Evolutionary conservation across 2,888 invertebrate genomes (phyloP).

Genomic region (Asteroscopus sphinx): DNA sequence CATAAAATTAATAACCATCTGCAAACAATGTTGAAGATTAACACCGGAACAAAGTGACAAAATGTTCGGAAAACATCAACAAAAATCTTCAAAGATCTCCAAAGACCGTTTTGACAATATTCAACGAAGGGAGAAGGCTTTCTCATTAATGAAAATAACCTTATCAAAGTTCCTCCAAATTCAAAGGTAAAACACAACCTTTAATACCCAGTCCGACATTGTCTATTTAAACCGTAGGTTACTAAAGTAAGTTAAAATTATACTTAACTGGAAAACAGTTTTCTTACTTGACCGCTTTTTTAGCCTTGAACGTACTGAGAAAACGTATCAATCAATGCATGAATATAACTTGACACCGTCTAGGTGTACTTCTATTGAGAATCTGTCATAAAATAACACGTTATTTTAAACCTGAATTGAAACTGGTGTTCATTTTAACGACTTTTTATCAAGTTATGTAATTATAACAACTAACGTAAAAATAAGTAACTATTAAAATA

Average conservation of each 20-base stretch:
- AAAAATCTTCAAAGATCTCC: background rate
- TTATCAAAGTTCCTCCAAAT: too few relatives aligned
- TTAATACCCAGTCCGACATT: too few relatives aligned
- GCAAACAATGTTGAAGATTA: too few relatives aligned
- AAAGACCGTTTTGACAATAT: background rate
- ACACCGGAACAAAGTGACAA: too few relatives aligned
- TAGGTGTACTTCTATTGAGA: background rate
- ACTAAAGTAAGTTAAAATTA: slow-evolving; percentile 10
- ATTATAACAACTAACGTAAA: too few relatives aligned
- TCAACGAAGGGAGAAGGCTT: background rate
- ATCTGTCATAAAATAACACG: slow-evolving; percentile 5
- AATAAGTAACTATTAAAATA: too few relatives aligned
- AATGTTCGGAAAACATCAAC: too few relatives aligned
- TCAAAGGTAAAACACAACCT: too few relatives aligned
- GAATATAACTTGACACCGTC: background rate
- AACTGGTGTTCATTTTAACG: slow-evolving; percentile 5
- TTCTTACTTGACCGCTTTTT: slow-evolving; percentile 36
- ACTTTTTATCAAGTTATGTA: slow-evolving; percentile 16
- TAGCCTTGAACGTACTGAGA: slow-evolving; percentile 28
- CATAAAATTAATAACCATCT: too few relatives aligned
- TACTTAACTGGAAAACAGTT: slow-evolving; percentile 17
- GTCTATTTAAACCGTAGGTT: background rate
- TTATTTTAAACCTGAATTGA: slow-evolving; percentile 4
- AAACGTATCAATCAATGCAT: slow-evolving; percentile 19
- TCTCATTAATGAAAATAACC: background rate